Evolutionary conservation across 2,113 vertebrate species (phyloP), one percentile per base, ranked within the genome.

Genomic region (Forbesichthys papilliferus): DNA sequence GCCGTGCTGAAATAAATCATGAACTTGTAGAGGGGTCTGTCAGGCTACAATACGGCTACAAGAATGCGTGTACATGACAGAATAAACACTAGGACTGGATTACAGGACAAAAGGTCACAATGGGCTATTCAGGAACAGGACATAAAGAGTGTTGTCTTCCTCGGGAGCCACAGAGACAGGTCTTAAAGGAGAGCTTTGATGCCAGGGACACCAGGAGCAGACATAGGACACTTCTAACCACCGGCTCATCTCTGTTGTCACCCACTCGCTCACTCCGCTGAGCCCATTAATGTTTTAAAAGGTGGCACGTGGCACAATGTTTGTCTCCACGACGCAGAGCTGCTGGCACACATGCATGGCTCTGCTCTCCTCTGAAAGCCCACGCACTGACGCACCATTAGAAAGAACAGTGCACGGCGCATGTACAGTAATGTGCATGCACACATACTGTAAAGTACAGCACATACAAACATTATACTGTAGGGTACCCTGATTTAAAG

Each of bases 81-180:
- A 66, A 58, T 73, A 66, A 80, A 77, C 62, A 79, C 74, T 62
- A 77, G 5, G 67, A 61, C 64, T 68, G 65, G 64, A 62, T 64
- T 59, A 64, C 58, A 68, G 67, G 64, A 82, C 74, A 53, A 58
- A 60, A 77, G 82, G 88, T 87, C 81, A 80, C 52, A 84, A 55
- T 59, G 48, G 49, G 66, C 56, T 70, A 46, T 74, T 80, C 71
- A 47, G 71, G 76, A 73, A 72, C 67, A 86, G 74, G 84, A 76
- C 75, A 74, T 64, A 64, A 36, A 9, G 73, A 78, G 77, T 85
- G 81, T 85, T 84, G 86, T 86, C 84, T 85, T 89, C 79, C 85
- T 71, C 55, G 58, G 70, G 71, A 46, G 51, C 27, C 48, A 27
- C 27, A 42, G 36, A 42, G 56, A 20, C 18, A 12, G 20, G 3